Evolutionary conservation across 2,797 vertebrate species (phyloP).

Genomic region (Decapterus maruadsi): DNA sequence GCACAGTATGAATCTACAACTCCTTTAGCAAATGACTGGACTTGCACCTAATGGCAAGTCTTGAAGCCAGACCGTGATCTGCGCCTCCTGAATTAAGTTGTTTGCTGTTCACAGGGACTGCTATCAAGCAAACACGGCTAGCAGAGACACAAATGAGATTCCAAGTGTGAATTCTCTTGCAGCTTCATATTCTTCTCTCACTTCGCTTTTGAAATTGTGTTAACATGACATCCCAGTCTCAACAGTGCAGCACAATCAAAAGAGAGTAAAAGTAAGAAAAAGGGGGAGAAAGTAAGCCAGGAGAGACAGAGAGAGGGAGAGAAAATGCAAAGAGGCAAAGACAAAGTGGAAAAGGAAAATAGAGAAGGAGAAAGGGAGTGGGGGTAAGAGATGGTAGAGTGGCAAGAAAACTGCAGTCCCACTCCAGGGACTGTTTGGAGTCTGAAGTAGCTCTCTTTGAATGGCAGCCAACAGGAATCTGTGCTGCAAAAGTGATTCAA

Average conservation of each 20-base stretch:
- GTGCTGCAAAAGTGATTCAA: constrained; percentile 53
- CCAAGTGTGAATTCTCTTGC: constrained; percentile 13
- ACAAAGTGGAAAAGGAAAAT: constrained; percentile 39
- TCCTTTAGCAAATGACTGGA: neutral
- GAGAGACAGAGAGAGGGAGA: neutral
- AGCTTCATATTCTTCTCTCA: constrained; percentile 25
- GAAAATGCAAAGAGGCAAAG: constrained; percentile 24
- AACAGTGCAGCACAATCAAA: constrained; percentile 43
- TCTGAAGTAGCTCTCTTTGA: constrained; percentile 69
- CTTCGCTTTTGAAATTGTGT: constrained; percentile 53
- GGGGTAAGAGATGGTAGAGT: constrained; percentile 21
- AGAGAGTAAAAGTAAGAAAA: constrained; percentile 21
- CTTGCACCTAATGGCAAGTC: neutral
- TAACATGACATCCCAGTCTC: constrained; percentile 47
- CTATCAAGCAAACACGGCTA: neutral
- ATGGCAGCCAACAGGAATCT: constrained; percentile 63
- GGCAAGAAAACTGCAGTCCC: constrained; percentile 58
- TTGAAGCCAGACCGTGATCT: neutral
- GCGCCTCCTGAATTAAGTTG: neutral
- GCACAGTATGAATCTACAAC: too few relatives aligned
- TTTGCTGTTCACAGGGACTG: neutral
- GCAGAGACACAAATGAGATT: constrained; percentile 36
- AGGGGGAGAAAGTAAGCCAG: constrained; percentile 1
- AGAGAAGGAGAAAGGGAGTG: neutral
- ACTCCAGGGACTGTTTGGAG: constrained; percentile 71